A percentile compares a stretch with the other conserved stretches of the same genome.
Evolutionary conservation across 2,113 vertebrate genomes (phyloP).

Genomic region (Microcebus murinus): DNA sequence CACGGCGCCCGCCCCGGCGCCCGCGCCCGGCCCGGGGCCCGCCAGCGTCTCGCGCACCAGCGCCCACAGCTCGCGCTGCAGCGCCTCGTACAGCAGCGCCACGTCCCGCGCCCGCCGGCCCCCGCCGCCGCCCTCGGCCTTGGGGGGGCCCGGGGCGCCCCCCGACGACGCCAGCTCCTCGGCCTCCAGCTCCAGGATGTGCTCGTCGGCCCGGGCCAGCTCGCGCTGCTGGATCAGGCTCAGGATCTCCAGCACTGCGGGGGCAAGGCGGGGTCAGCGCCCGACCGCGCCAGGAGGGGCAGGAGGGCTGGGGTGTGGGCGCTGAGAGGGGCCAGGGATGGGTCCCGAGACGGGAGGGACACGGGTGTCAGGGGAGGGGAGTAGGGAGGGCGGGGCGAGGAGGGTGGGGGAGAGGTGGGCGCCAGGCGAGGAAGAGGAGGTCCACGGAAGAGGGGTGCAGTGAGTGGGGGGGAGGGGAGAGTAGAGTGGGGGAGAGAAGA

Average conservation of each 20-base stretch:
- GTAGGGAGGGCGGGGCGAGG: background rate
- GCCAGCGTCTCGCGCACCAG: constrained; percentile 90
- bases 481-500: fast-evolving
- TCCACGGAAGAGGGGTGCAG: background rate
- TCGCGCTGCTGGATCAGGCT: constrained; percentile 93
- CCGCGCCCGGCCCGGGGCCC: constrained; percentile 71
- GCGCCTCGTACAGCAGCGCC: constrained; percentile 92
- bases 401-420: background rate
- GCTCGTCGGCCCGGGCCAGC: constrained; percentile 89
- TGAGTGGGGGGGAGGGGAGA: fast-evolving
- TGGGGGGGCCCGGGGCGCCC: constrained; percentile 65
- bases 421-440: background rate
- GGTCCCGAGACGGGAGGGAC: too few relatives aligned
- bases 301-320: too few relatives aligned
- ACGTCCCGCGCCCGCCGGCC: constrained; percentile 92
- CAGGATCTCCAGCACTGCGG: constrained; percentile 93
- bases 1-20: constrained; percentile 80
- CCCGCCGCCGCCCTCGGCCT: constrained; percentile 77
- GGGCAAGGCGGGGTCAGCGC: background rate
- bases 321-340: background rate
- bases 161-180: constrained; percentile 81
- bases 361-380: too few relatives aligned
- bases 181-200: constrained; percentile 94
- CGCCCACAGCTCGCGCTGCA: constrained; percentile 92
- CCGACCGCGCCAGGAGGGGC: too few relatives aligned